These are phyloP conservation scores for Hylaea fasciaria DNA, from an alignment of 2,888 invertebrate genomes.

Conservation along the genomic window DNA sequence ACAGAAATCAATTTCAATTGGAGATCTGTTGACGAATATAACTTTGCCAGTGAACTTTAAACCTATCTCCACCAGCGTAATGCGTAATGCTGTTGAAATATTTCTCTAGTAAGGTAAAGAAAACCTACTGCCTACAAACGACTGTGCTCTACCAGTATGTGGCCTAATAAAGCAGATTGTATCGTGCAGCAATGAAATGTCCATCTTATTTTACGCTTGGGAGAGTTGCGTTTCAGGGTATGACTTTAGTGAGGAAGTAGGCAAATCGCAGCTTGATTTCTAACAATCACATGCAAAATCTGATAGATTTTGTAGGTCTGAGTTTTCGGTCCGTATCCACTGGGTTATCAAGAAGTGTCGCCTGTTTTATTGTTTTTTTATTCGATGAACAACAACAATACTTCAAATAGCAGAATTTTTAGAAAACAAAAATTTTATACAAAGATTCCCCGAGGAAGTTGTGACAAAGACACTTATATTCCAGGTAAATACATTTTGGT, in stretches of 20 bases:
- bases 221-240: conserved; percentile 32
- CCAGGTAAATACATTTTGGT: no score
- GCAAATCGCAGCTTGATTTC: conserved; percentile 9
- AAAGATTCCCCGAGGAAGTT: no score
- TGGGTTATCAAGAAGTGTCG: no score
- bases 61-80: no score
- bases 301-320: background rate
- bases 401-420: no score
- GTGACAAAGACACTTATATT: no score
- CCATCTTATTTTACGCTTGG: conserved; percentile 68
- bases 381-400: no score
- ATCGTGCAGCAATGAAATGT: conserved; percentile 51
- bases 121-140: conserved; percentile 4
- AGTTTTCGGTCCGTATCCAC: conserved; percentile 1
- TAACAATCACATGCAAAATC: conserved; percentile 3
- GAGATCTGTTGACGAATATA: no score
- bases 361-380: no score
- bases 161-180: conserved; percentile 64
- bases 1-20: no score
- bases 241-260: conserved; percentile 20
- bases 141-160: conserved; percentile 31
- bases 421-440: no score
- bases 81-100: background rate
- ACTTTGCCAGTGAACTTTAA: no score
- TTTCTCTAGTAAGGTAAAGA: background rate